Base-by-base conservation (phyloP, 1,140 invertebrate genomes). In the Scaptomyza graminum region DNA sequence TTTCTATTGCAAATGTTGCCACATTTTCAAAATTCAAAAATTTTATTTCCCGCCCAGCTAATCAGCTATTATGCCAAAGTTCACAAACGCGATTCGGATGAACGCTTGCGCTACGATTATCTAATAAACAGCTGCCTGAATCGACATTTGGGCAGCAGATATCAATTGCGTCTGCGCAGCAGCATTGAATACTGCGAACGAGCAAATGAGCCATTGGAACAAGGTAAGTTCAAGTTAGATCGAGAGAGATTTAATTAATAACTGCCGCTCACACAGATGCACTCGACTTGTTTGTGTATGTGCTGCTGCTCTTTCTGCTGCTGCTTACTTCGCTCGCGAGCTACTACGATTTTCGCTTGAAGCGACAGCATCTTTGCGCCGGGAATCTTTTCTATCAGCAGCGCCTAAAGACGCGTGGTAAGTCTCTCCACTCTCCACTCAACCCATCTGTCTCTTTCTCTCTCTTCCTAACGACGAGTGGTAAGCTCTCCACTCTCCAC, bases 131-230 rank as follows among this genome's bases (percentile, higher is more conserved):
- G 55, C 44, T 91, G 90, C 22, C 44, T 91, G 3, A 91, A 91
- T 65, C 72, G 68, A 0, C 54, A 91, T 22, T 81, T 90, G 37
- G 47, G 51, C 3, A 37, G 60, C 0, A 65, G 72, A 13, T 91
- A 68, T 55, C 72, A 68, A 0, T 41, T 91, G 6, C 46, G 67
- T 1, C 28, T 79, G 15, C 76, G 76, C 12, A 90, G 70, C 34
- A 66, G 50, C 43, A 75, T 91, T 37, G 81, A 91, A 57, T 91
- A 91, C 43, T 91, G 90, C 57, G 83, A 82, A 1, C 18, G 70
- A 18, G 57, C 76, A 0, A 57, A 74, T 7, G 68, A 82, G 2
- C n/a, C 31, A 0, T 25, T 74, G 46, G 44, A 61, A 22, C 52
- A 72, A 37, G 90, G 88, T 74, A 72, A 63, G 66, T 64, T 39